Percentiles rank a stretch among this genome's conserved stretches.
phyloP scores from a whole-genome alignment of 2,113 vertebrate species.

The Polypterus bichir region DNA sequence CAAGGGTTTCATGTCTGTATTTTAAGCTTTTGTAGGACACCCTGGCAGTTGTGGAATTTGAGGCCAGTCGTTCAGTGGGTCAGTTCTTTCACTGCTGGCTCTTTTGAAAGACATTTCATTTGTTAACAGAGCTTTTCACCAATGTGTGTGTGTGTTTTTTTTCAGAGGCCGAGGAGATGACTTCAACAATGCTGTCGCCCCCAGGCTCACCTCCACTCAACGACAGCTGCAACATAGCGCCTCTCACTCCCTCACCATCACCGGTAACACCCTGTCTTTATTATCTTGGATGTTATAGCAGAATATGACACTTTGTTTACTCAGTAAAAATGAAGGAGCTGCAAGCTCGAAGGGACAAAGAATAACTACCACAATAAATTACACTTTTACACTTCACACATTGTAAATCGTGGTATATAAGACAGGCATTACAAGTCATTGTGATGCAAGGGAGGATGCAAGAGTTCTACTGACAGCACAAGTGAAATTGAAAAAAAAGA shows the following conservation, averaged over 20 bases:
- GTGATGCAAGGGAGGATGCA: not conserved
- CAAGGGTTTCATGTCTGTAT: too few species aligned
- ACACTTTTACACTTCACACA: not conserved
- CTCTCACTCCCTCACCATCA: constrained; percentile 73
- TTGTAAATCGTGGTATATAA: too few species aligned
- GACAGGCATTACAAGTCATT: not conserved
- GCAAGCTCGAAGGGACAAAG: not conserved
- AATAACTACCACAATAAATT: not conserved
- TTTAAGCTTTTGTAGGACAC: too few species aligned
- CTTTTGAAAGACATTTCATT: too few species aligned
- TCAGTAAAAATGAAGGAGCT: too few species aligned
- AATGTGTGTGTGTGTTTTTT: not conserved
- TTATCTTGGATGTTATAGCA: not conserved
- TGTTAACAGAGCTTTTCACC: too few species aligned
- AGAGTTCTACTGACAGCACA: too few species aligned
- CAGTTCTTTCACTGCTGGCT: too few species aligned
- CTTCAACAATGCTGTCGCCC: constrained; percentile 54
- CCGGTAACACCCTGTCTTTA: constrained; percentile 46
- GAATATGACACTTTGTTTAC: not conserved
- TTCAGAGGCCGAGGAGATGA: constrained; percentile 41
- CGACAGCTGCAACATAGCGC: constrained; percentile 77
- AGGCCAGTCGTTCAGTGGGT: too few species aligned
- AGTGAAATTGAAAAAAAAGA: too few species aligned
- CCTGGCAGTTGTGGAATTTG: too few species aligned
- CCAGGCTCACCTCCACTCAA: constrained; percentile 47